These are phyloP conservation scores for Lucilia sericata DNA, from an alignment of 1,140 invertebrate species.

Conservation along the genomic window DNA sequence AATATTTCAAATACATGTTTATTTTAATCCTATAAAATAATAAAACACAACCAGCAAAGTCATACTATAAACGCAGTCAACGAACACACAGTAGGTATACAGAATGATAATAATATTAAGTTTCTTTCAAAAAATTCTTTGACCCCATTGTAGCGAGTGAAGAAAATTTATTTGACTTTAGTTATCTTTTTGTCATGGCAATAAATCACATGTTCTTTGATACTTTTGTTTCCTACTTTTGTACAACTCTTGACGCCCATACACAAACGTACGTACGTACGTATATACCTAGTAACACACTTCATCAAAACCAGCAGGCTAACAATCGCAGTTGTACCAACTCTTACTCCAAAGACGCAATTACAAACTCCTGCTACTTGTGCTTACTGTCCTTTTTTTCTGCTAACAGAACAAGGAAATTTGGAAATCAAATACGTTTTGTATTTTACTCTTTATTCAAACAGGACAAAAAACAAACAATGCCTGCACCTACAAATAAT, in stretches of 20 bases:
- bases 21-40: too few relatives aligned
- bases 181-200: conserved; percentile 22
- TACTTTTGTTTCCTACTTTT: conserved; percentile 5
- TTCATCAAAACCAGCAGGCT: too few relatives aligned
- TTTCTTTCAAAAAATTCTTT: background rate
- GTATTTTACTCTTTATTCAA: background rate
- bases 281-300: background rate
- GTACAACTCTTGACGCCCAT: background rate
- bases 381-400: background rate
- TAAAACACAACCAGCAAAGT: too few relatives aligned
- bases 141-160: background rate
- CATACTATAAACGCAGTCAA: too few relatives aligned
- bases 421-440: background rate
- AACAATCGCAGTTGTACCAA: background rate
- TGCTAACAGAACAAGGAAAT: background rate
- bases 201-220: conserved; percentile 17
- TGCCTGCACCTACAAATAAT: background rate
- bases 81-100: too few relatives aligned
- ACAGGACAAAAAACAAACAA: background rate
- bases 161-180: conserved; percentile 24
- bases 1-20: too few relatives aligned
- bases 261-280: too few relatives aligned
- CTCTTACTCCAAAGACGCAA: background rate
- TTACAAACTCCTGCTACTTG: background rate
- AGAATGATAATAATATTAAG: background rate